Base-by-base conservation (phyloP, 2,797 vertebrate genomes). In the Novumbra hubbsi region DNA sequence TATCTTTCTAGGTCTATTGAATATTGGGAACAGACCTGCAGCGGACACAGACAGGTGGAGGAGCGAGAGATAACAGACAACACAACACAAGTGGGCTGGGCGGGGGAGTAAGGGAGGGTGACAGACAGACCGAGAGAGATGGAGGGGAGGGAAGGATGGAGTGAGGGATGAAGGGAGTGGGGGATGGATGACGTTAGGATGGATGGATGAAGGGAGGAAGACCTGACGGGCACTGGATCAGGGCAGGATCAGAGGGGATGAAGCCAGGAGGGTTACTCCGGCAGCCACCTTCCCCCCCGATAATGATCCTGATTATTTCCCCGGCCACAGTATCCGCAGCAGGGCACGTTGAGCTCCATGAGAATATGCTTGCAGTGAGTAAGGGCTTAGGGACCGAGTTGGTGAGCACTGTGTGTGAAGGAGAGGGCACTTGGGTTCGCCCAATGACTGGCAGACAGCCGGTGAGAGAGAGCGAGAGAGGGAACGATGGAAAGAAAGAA, bases 351-450 rank as follows among this genome's bases (percentile, higher is more conserved):
- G 91, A 92, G 84, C 88, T 91, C 84, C 83, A 88, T 86, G 86
- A 92, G 88, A 93, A 93, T 94, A 93, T 93, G 92, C 89, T 93
- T 88, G 90, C 89, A 92, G 93, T 93, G 92, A 92, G 88, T 91
- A 92, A 92, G 92, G 91, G 92, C 91, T 94, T 93, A 92, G 79
- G 91, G 92, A 92, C 85, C 90, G 95, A 96, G 96, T 96, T 95
- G 95, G 94, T 96, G 96, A 96, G 94, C 91, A 94, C 90, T 89
- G 15, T 17, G 88, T 83, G 87, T 88, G 93, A 87, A 90, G 66
- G 19, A 8, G 64, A 38, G 17, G 38, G 19, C 19, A 11, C 17
- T 38, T 92, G 85, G 92, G 92, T 94, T 90, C 92, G 92, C 89
- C 85, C 92, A 92, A 49, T 16, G 49, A 57, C 16, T 48, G 69